These are phyloP conservation scores for Eugnorisma glareosa DNA, from an alignment of 2,888 invertebrate genomes.

Conservation along the genomic window DNA sequence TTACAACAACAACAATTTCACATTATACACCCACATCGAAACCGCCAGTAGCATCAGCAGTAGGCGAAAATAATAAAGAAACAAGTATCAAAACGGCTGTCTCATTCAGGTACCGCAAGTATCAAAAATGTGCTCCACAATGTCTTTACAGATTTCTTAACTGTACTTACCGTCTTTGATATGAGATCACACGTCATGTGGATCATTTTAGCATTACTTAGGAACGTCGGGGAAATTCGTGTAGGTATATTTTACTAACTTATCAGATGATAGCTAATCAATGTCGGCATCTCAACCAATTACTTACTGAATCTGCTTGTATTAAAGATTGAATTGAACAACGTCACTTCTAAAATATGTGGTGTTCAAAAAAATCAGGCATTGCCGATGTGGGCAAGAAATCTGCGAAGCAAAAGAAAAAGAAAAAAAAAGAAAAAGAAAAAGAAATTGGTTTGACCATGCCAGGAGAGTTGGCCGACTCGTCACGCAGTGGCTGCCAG, in stretches of 20 bases:
- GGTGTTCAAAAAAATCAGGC: too few species aligned
- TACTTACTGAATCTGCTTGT: neutral
- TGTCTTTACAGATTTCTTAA: constrained; percentile 70
- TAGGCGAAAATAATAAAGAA: constrained; percentile 45
- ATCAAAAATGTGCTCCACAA: constrained; percentile 75
- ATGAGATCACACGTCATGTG: neutral
- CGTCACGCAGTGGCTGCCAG: too few species aligned
- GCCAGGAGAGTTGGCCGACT: too few species aligned
- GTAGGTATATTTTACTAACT: neutral
- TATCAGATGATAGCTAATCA: neutral
- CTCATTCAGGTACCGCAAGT: constrained; percentile 78
- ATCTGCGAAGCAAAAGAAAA: too few species aligned
- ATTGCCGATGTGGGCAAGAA: too few species aligned
- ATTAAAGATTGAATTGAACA: neutral
- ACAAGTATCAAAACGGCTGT: constrained; percentile 66
- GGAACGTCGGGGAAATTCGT: constrained; percentile 7
- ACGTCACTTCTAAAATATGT: neutral
- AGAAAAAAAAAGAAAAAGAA: too few species aligned
- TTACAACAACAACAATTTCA: constrained; percentile 7
- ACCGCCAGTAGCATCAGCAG: constrained; percentile 28
- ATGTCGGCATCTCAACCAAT: neutral
- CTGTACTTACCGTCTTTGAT: constrained; percentile 66
- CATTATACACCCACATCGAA: constrained; percentile 39
- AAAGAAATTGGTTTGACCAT: too few species aligned
- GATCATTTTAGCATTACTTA: neutral